Percentiles rank a stretch among this genome's conserved stretches.
phyloP scores from a whole-genome alignment of 2,797 vertebrate species.

The Sylvilagus floridanus region DNA sequence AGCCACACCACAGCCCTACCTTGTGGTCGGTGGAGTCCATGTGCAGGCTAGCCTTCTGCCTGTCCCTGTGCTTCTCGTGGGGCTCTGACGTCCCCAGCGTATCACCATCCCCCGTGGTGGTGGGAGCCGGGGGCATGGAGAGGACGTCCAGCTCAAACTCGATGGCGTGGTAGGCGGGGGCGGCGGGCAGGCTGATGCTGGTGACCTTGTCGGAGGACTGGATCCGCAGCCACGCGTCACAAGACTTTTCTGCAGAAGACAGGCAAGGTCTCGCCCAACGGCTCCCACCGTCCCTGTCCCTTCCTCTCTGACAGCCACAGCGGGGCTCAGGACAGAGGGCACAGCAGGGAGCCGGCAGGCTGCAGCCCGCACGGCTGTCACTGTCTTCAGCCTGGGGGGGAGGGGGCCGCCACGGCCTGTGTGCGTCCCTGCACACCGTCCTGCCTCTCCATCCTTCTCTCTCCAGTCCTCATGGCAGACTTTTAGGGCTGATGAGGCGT shows the following conservation, averaged over 20 bases:
- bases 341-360: accelerated
- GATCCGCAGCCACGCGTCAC: constrained; percentile 90
- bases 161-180: constrained; percentile 94
- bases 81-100: constrained; percentile 91
- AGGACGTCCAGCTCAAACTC: constrained; percentile 96
- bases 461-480: too few species aligned
- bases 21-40: constrained; percentile 95
- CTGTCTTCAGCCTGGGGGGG: not conserved
- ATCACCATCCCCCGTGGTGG: constrained; percentile 86
- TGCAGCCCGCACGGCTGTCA: not conserved
- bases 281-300: not conserved
- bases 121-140: constrained; percentile 92
- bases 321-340: not conserved
- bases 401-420: too few species aligned
- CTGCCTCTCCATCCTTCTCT: not conserved
- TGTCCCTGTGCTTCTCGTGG: constrained; percentile 89
- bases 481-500: not conserved
- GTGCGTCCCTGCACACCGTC: not conserved
- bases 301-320: not conserved
- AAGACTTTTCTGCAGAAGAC: constrained; percentile 89
- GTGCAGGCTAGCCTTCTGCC: constrained; percentile 88
- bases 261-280: constrained; percentile 48
- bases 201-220: constrained; percentile 97
- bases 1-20: constrained; percentile 84
- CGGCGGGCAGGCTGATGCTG: constrained; percentile 94